A percentile compares a stretch with the other conserved stretches of the same genome.
Conservation (phyloP, 2,888 invertebrate genomes). For the Spodoptera littoralis region DNA sequence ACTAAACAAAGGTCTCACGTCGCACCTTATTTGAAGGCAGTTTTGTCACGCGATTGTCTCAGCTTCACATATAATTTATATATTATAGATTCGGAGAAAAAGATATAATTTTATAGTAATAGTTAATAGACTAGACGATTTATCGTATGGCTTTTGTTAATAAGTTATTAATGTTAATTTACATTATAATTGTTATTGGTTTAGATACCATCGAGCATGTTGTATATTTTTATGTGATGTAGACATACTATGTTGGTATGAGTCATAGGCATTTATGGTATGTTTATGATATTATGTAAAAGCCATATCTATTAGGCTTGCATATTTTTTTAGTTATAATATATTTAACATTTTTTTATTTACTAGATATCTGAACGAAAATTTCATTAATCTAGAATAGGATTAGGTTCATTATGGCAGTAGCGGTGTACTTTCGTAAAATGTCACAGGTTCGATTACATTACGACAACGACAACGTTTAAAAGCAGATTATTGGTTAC, state of each 20-base stretch:
- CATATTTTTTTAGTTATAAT: no score
- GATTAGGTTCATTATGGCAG: no score
- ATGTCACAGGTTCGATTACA: no score
- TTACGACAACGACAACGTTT: no score
- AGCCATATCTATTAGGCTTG: no score
- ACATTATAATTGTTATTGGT: slow-evolving; percentile 43
- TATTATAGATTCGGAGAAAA: slow-evolving; percentile 57
- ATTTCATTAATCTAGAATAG: no score
- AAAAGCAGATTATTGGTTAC: no score
- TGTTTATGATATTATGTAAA: no score
- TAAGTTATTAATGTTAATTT: slow-evolving; percentile 64
- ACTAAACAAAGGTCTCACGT: slow-evolving; percentile 81
- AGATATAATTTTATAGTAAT: slow-evolving; percentile 67
- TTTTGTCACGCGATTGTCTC: slow-evolving; percentile 80
- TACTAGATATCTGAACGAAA: no score
- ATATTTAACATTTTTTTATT: no score
- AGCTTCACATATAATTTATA: slow-evolving; percentile 59
- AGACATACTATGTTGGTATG: slow-evolving; percentile 17
- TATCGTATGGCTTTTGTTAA: slow-evolving; percentile 67
- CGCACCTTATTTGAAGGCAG: slow-evolving; percentile 82
- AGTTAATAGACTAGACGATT: slow-evolving; percentile 64
- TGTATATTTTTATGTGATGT: slow-evolving; percentile 22
- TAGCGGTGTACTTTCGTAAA: no score
- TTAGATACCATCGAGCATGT: slow-evolving; percentile 10
- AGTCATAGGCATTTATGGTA: not conserved